A percentile compares a stretch with the other conserved stretches of the same genome.
These are phyloP conservation scores for Chelon auratus DNA, from an alignment of 2,797 vertebrate species.

Conservation along the genomic window DNA sequence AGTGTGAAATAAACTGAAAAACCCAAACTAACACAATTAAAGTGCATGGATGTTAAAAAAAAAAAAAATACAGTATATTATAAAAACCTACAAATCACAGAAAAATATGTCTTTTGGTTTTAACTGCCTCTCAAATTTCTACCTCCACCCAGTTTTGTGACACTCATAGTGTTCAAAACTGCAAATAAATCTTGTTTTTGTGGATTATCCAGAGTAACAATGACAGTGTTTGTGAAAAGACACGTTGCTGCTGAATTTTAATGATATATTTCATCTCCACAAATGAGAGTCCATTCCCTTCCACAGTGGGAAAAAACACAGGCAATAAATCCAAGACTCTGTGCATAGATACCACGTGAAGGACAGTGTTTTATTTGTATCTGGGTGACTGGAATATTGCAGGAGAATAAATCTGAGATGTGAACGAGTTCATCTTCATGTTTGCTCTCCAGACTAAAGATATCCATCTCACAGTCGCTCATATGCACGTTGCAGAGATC, in stretches of 20 bases:
- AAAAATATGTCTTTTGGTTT: background rate
- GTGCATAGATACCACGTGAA: background rate
- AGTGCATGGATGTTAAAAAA: too few relatives aligned
- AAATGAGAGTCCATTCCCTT: background rate
- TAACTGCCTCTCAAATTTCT: background rate
- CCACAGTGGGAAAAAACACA: background rate
- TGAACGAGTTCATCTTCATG: conserved; percentile 33
- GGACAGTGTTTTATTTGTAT: background rate
- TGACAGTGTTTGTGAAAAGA: background rate
- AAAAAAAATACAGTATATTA: too few relatives aligned
- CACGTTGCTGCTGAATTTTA: background rate
- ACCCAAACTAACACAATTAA: too few relatives aligned
- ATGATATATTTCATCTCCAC: background rate
- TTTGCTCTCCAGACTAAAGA: conserved; percentile 46
- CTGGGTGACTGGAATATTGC: background rate
- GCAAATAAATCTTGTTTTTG: background rate
- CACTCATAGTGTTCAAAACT: background rate
- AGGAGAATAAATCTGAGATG: conserved; percentile 23
- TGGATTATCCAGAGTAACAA: background rate
- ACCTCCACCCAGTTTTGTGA: background rate
- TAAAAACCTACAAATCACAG: too few relatives aligned
- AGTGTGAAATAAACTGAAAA: too few relatives aligned
- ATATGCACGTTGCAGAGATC: conserved; percentile 8
- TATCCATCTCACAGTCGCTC: conserved; percentile 43
- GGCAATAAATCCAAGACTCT: background rate